Conservation (phyloP, 1,140 invertebrate species). For the Brachionus paranguensis region DNA sequence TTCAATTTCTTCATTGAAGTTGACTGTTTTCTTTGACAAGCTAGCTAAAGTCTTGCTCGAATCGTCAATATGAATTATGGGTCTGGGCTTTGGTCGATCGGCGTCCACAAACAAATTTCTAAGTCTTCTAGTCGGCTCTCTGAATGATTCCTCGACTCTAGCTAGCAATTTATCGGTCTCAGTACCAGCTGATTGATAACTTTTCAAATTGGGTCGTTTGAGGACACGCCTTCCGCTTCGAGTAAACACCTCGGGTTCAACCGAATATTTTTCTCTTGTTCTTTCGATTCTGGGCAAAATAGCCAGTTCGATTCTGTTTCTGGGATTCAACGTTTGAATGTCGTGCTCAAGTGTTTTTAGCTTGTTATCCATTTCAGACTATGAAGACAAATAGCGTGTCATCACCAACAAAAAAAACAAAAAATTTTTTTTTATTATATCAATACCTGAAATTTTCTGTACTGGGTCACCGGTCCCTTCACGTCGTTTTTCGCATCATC, state of each 20-base stretch:
- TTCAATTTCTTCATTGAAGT: slow-evolving; percentile 23
- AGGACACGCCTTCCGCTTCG: background rate
- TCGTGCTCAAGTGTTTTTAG: background rate
- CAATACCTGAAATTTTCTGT: slow-evolving; percentile 33
- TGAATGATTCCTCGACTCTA: background rate
- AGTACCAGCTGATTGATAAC: background rate
- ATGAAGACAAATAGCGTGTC: background rate
- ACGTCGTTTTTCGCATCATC: slow-evolving; percentile 10
- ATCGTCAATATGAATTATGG: slow-evolving; percentile 19
- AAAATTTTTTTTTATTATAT: too few species aligned
- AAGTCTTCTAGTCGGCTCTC: slow-evolving; percentile 7
- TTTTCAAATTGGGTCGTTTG: slow-evolving; percentile 30
- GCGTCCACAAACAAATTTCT: background rate
- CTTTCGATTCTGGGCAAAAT: slow-evolving; percentile 39
- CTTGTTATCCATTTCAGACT: slow-evolving; percentile 29
- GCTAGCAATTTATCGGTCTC: background rate
- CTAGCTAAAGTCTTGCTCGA: background rate
- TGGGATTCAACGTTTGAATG: slow-evolving; percentile 17
- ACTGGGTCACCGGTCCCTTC: slow-evolving; percentile 27
- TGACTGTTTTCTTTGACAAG: slow-evolving; percentile 1
- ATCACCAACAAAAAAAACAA: too few species aligned
- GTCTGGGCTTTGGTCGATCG: background rate
- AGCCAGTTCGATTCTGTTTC: background rate
- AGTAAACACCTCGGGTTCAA: slow-evolving; percentile 27
- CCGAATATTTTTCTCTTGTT: slow-evolving; percentile 35